phyloP scores from a whole-genome alignment of 2,888 invertebrate species.

The Exocentrus adspersus region DNA sequence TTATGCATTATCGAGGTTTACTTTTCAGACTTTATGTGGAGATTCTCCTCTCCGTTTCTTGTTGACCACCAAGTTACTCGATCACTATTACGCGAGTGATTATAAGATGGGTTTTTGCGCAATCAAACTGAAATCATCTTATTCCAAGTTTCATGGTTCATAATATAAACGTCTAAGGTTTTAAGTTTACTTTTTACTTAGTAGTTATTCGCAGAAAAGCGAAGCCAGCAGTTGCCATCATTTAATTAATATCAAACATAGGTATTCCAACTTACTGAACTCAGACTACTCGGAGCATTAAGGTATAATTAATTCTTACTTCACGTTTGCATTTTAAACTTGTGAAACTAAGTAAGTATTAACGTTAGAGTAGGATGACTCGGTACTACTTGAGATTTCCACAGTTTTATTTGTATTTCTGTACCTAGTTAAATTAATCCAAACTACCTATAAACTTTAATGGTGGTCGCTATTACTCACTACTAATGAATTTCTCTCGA shows the following conservation, averaged over 20 bases:
- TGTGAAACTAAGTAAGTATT: constrained; percentile 17
- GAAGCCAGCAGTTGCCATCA: neutral
- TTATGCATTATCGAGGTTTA: too few relatives aligned
- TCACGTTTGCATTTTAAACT: constrained; percentile 11
- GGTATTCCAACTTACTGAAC: neutral
- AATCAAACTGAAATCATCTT: too few relatives aligned
- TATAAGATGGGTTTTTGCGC: too few relatives aligned
- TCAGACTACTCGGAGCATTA: neutral
- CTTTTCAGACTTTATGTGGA: too few relatives aligned
- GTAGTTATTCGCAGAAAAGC: neutral
- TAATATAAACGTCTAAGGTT: too few relatives aligned
- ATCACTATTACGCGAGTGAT: too few relatives aligned
- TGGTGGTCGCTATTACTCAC: constrained; percentile 13
- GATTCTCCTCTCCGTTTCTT: too few relatives aligned
- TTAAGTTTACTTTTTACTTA: too few relatives aligned
- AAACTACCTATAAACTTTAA: constrained; percentile 23
- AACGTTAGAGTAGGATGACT: constrained; percentile 6
- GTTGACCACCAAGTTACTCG: too few relatives aligned
- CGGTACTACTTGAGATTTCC: neutral
- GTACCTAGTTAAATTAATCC: constrained; percentile 19
- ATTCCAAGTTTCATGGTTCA: too few relatives aligned
- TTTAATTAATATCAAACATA: constrained; percentile 11
- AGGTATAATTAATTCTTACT: neutral
- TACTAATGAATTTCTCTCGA: constrained; percentile 20
- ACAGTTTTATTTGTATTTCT: constrained; percentile 19